Evolutionary conservation across 1,140 invertebrate species (phyloP).

Genomic region (Megalopta genalis): DNA sequence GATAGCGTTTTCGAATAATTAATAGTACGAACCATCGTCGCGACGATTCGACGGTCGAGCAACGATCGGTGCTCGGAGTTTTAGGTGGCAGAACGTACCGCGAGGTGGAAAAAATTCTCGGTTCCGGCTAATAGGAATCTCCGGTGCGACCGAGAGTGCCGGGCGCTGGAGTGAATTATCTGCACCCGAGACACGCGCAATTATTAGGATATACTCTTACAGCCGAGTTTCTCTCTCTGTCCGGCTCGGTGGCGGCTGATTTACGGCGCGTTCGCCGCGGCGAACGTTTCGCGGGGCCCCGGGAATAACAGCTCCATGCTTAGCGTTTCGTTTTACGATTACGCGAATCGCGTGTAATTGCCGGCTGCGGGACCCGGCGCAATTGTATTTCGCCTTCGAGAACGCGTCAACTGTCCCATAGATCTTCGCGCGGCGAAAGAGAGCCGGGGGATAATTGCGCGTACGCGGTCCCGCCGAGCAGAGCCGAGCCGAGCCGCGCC

Average conservation of each 20-base stretch:
- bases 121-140: background rate
- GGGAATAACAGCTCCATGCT: slow-evolving; percentile 58
- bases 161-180: slow-evolving; percentile 27
- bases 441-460: slow-evolving; percentile 52
- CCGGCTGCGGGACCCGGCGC: slow-evolving; percentile 50
- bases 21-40: too few relatives aligned
- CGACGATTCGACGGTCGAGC: too few relatives aligned
- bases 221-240: slow-evolving; percentile 36
- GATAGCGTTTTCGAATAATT: too few relatives aligned
- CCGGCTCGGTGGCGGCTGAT: slow-evolving; percentile 59
- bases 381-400: slow-evolving; percentile 66
- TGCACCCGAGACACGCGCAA: slow-evolving; percentile 33
- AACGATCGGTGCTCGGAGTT: too few relatives aligned
- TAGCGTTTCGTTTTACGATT: slow-evolving; percentile 72
- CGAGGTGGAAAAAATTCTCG: background rate
- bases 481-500: too few relatives aligned
- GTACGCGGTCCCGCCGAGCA: slow-evolving; percentile 11
- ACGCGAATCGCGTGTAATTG: slow-evolving; percentile 74
- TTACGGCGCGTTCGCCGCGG: slow-evolving; percentile 65
- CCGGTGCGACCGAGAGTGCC: background rate
- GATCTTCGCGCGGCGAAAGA: slow-evolving; percentile 62
- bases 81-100: background rate
- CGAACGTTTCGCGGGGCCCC: slow-evolving; percentile 43
- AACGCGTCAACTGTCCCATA: slow-evolving; percentile 64
- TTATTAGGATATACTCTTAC: slow-evolving; percentile 48